Base-by-base conservation (phyloP, 2,797 vertebrate genomes). In the Phalanger gymnotis region DNA sequence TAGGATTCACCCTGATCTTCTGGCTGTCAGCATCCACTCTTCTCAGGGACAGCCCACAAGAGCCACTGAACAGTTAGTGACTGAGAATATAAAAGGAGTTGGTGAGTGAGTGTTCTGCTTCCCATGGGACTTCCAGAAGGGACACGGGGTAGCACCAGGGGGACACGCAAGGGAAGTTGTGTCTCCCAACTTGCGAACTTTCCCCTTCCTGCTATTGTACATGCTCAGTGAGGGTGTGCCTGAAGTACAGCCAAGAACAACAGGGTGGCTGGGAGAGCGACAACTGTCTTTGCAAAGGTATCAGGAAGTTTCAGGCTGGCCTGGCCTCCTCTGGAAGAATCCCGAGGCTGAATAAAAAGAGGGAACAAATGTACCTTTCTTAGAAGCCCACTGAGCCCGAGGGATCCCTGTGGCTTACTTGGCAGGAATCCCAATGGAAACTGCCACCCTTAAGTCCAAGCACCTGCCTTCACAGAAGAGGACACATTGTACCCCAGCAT, bases 141-240 rank as follows among this genome's bases (percentile, higher is more conserved):
- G 25, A 87, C 73, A 51, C 14, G 73, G 73, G 40, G 25, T 87
- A 87, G 40, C 73, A 87, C 73, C 73, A 47, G 73, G 73, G 73
- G 40, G 40, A 87, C 73, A 51, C 73, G 0, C 73, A 87, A 87
- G 73, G 40, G 73, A 87, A 87, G 73, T 51, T 87, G 73, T 87
- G 73, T 87, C 73, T 87, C 73, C 73, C 73, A 87, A 51, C 73
- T 87, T 87, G 73, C 73, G 73, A 87, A 87, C 73, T 87, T 87
- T 87, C 73, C 73, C 40, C 73, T 87, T 87, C 73, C 73, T 87
- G 73, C 73, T 87, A 87, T 87, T 87, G 73, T 87, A 47, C 40
- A 87, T 51, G 73, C 73, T 27, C 73, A 87, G 73, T 10, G 28
- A 51, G 40, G 73, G 22, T 87, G 40, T 87, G 40, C 73, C 22